Percentiles rank a stretch among this genome's conserved stretches.
These are phyloP conservation scores for Andrena minutula DNA, from an alignment of 2,888 invertebrate species.

Conservation along the genomic window DNA sequence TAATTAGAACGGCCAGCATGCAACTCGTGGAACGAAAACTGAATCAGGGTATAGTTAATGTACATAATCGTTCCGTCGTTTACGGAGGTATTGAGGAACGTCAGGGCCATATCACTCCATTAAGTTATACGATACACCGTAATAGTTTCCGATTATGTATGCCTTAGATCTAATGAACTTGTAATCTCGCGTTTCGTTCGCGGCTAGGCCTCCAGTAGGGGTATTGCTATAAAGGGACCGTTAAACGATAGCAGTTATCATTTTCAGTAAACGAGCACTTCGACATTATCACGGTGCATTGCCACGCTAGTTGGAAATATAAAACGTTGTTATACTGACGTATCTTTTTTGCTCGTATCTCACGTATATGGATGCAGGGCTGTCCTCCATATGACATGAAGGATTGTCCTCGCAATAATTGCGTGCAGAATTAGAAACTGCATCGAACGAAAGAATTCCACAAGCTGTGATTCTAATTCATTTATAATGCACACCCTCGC, in stretches of 20 bases:
- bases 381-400: too few relatives aligned
- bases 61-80: conserved; percentile 9
- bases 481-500: too few relatives aligned
- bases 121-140: conserved; percentile 36
- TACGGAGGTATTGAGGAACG: conserved; percentile 29
- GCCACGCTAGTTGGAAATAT: conserved; percentile 10
- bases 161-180: conserved; percentile 54
- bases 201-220: conserved; percentile 30
- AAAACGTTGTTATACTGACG: conserved; percentile 1
- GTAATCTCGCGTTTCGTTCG: conserved; percentile 33
- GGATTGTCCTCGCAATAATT: too few relatives aligned
- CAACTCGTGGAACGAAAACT: conserved; percentile 16
- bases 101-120: conserved; percentile 40
- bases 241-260: conserved; percentile 44
- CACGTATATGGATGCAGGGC: not conserved
- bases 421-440: too few relatives aligned
- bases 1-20: not conserved
- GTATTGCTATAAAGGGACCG: conserved; percentile 32
- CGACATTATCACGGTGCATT: conserved; percentile 24
- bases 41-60: conserved; percentile 21
- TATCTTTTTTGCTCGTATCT: not conserved
- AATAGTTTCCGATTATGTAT: conserved; percentile 35
- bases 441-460: too few relatives aligned
- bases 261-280: conserved; percentile 27
- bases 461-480: too few relatives aligned